These are phyloP conservation scores for Dasypogon diadema DNA, from an alignment of 2,888 invertebrate genomes.

Conservation along the genomic window DNA sequence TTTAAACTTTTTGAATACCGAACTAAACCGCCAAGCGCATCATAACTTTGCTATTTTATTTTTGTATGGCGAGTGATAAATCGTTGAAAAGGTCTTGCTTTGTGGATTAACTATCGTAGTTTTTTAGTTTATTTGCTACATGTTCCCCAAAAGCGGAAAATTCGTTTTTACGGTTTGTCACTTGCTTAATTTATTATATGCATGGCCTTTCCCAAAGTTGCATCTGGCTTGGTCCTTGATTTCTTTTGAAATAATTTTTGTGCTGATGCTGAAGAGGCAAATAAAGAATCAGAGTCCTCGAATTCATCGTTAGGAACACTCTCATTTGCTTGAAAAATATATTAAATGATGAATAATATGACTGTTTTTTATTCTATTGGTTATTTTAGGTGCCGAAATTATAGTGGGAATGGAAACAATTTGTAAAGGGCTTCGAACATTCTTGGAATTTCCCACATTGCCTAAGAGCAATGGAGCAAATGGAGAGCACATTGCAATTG, in stretches of 20 bases:
- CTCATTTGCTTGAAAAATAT: no score
- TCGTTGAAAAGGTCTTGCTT: constrained; percentile 6
- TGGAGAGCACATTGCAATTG: no score
- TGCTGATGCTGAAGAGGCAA: background rate
- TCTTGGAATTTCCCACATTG: no score
- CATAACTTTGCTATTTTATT: background rate
- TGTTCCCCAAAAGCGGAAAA: background rate
- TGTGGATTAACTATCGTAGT: no score
- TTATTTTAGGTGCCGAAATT: no score
- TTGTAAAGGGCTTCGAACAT: no score
- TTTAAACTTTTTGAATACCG: no score
- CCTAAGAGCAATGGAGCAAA: background rate
- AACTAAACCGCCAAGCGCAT: no score
- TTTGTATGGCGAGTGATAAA: no score
- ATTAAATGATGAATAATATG: no score
- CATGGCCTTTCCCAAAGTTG: background rate
- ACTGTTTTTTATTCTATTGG: no score
- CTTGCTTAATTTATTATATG: background rate
- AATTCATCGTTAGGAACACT: background rate
- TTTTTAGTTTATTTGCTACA: background rate
- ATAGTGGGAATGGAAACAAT: no score
- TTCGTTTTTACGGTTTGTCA: background rate
- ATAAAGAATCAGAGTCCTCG: background rate
- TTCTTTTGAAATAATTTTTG: background rate
- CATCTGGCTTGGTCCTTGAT: background rate